Evolutionary conservation across 1,140 invertebrate genomes (phyloP).

Genomic region (Drosophila kurseongensis): DNA sequence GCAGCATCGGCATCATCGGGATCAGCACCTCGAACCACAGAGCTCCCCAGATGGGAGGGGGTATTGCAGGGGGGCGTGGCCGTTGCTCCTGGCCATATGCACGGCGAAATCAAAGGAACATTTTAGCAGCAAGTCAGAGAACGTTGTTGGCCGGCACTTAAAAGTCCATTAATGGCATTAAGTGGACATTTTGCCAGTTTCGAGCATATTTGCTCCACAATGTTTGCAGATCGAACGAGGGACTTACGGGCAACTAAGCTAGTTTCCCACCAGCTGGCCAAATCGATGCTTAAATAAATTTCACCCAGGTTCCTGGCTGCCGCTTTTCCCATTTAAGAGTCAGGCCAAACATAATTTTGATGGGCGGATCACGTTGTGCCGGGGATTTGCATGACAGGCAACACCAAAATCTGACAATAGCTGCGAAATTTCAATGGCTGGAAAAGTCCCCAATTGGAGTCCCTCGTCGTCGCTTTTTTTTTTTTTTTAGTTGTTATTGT

Average conservation of each 20-base stretch:
- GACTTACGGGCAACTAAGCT: slow-evolving; percentile 27
- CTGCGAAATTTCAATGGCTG: slow-evolving; percentile 64
- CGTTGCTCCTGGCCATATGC: slow-evolving; percentile 15
- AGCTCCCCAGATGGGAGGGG: background rate
- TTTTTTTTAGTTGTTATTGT: slow-evolving; percentile 19
- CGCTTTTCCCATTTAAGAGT: slow-evolving; percentile 41
- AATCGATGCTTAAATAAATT: slow-evolving; percentile 10
- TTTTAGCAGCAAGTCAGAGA: slow-evolving; percentile 69
- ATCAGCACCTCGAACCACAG: slow-evolving; percentile 29
- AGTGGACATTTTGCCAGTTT: slow-evolving; percentile 75
- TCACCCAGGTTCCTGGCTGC: background rate
- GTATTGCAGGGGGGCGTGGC: background rate
- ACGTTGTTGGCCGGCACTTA: slow-evolving; percentile 76
- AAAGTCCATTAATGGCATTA: slow-evolving; percentile 82
- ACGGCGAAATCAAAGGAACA: slow-evolving; percentile 58
- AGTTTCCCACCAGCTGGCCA: too few species aligned
- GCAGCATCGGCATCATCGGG: slow-evolving; percentile 35
- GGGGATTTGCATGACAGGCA: slow-evolving; percentile 58
- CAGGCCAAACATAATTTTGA: slow-evolving; percentile 64
- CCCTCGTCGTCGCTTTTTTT: background rate
- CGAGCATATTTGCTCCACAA: slow-evolving; percentile 66
- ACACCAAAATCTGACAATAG: slow-evolving; percentile 75
- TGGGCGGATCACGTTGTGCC: slow-evolving; percentile 56
- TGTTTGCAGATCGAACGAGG: slow-evolving; percentile 44
- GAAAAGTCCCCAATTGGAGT: slow-evolving; percentile 33